Evolutionary conservation across 2,797 vertebrate genomes (phyloP), one percentile per base, ranked within the genome.

Genomic region (Denticeps clupeoides): DNA sequence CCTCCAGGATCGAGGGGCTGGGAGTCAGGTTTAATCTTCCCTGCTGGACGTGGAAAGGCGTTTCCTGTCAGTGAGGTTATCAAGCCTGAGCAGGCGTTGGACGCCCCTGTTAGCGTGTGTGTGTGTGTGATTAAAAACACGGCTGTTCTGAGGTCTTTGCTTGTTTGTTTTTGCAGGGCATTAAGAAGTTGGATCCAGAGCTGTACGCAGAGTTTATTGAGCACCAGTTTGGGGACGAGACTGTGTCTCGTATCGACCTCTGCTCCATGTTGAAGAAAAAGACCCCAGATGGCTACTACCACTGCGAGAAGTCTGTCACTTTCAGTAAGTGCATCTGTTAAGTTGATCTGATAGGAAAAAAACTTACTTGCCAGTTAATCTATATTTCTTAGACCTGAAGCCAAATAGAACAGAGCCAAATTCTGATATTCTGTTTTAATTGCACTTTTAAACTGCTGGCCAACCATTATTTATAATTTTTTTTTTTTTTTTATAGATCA

Each of bases 191-290:
- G 72, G 81, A 93, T 23, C 72, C 79, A 1, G 70, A 57, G 7
- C 70, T 93, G 7, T 94, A 89, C 68, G 81, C 88, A 25, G 70
- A 73, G 53, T 94, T 87, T 18, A 51, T 61, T n/a, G 41, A 49
- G 18, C 40, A 75, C 62, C 79, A 69, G 62, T 97, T 98, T 72
- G 93, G 95, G 75, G 81, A 87, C 59, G 90, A 98, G 77, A 54
- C 59, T 0, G 71, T 94, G 22, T 79, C 77, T 28, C 78, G 82
- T 22, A 63, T 99, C 42, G 93, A 99, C 72, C 88, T 98, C 63
- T 99, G 95, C 67, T 95, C 93, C 55, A 97, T 99, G 92, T 47
- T 89, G 72, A 95, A 96, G 77, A 89, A 87, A 72, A 97, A 94
- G 65, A 80, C 79, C 27, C 71, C 74, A 1, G 75, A 75, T 69